Percentiles rank a stretch among this genome's conserved stretches.
Evolutionary conservation across 2,888 invertebrate species (phyloP).

Genomic region (Sinotaia quadrata): DNA sequence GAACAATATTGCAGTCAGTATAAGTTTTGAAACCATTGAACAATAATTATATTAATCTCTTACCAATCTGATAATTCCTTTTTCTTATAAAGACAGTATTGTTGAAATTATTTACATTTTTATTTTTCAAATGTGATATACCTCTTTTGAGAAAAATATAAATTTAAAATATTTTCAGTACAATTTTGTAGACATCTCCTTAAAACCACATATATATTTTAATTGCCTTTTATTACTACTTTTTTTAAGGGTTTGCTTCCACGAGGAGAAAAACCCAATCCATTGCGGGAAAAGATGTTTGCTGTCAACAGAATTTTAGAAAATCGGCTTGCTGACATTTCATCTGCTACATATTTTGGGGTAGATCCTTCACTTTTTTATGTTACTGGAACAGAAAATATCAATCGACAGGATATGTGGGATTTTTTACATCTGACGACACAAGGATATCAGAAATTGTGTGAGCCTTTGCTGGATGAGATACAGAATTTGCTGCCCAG

Average conservation of each 20-base stretch:
- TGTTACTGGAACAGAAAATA: slow-evolving; percentile 75
- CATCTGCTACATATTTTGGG: slow-evolving; percentile 83
- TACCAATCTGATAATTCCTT: too few relatives aligned
- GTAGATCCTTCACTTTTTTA: slow-evolving; percentile 80
- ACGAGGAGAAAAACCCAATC: slow-evolving; percentile 88
- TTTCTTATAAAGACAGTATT: too few relatives aligned
- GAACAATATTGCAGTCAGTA: too few relatives aligned
- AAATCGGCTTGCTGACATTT: slow-evolving; percentile 76
- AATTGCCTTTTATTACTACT: too few relatives aligned
- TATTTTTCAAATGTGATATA: too few relatives aligned
- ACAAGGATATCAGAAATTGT: slow-evolving; percentile 83
- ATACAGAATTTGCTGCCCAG: slow-evolving; percentile 62
- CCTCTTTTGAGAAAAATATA: too few relatives aligned
- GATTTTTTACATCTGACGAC: slow-evolving; percentile 92
- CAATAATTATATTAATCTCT: too few relatives aligned
- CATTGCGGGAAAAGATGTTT: slow-evolving; percentile 82
- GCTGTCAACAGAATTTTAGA: slow-evolving; percentile 84
- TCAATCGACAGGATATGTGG: slow-evolving; percentile 92
- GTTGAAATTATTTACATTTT: too few relatives aligned
- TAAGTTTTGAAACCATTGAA: too few relatives aligned
- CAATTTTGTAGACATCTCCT: too few relatives aligned
- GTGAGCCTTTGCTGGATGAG: slow-evolving; percentile 68
- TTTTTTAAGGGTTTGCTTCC: slow-evolving; percentile 85
- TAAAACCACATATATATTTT: too few relatives aligned
- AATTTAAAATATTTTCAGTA: too few relatives aligned